Evolutionary conservation across 2,113 vertebrate genomes (phyloP), one percentile per base, ranked within the genome.

Genomic region (Pangasianodon gigas): DNA sequence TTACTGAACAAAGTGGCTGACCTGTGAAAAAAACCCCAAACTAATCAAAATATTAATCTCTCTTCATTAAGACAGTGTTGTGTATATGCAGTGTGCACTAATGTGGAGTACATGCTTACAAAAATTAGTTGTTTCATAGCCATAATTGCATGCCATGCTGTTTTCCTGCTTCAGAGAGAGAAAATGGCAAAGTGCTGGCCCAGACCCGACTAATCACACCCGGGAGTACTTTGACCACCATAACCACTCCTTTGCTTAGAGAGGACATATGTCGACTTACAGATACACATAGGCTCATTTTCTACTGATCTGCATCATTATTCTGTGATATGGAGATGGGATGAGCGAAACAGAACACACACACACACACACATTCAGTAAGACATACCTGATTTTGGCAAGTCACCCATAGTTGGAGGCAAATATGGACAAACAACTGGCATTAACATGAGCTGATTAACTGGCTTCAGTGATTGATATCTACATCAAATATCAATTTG

Each of bases 401-500:
- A 83, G 41, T 13, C 4, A n/a, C 21, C 32, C 21, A 41, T 44
- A 37, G 77, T 85, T 51, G 24, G 5, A n/a, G 18, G 24, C 2
- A 48, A 84, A 75, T 58, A 32, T 71, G 3, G 6, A 9, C 58
- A 65, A 62, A 65, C 77, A 81, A 52, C 37, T 24, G 29, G 14
- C 54, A 81, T 62, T 58, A 58, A 2, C 48, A 56, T 67, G 46
- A 52, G 18, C 46, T 37, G 16, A 5, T 37, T 69, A 71, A 88
- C 2, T 48, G 60, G n/a, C 60, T 37, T 26, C 16, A 41, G 87
- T 24, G 62, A 54, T 54, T 83, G 6, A 86, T 65, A 71, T 67
- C 65, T 7, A 51, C 80, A 88, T 88, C 62, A 74, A 52, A 84
- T 90, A 90, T 77, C 79, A 32, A 90, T 87, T 83, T 88, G 81